Conservation (phyloP, 2,888 invertebrate species). For the Epirrhoe alternata region DNA sequence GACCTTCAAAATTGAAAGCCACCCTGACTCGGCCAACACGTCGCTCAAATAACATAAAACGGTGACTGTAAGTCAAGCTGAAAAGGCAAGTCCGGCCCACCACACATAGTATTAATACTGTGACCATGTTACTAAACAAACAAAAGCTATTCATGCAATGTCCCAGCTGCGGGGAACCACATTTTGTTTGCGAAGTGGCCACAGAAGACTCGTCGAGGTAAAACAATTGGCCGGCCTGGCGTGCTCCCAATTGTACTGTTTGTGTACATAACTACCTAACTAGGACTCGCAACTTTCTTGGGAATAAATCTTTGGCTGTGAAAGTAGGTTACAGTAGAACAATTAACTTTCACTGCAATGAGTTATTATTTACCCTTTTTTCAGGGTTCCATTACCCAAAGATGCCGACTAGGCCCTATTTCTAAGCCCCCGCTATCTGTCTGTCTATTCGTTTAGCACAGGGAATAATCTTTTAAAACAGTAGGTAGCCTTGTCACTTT, state of each 20-base stretch:
- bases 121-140: slow-evolving; percentile 25
- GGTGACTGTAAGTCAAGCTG: too few species aligned
- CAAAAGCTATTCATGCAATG: slow-evolving; percentile 50
- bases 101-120: slow-evolving; percentile 2
- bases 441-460: too few species aligned
- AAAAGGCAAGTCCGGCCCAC: background rate
- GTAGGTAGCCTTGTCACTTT: too few species aligned
- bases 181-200: slow-evolving; percentile 55
- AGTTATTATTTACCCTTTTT: background rate
- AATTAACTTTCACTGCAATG: background rate
- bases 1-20: too few species aligned
- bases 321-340: background rate
- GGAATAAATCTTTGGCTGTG: background rate
- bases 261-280: slow-evolving; percentile 25
- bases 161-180: slow-evolving; percentile 43
- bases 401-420: too few species aligned
- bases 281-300: slow-evolving; percentile 4
- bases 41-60: too few species aligned
- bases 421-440: too few species aligned
- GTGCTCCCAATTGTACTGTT: slow-evolving; percentile 43
- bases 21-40: too few species aligned
- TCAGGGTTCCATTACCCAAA: too few species aligned
- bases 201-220: slow-evolving; percentile 58
- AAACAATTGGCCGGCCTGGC: slow-evolving; percentile 58
- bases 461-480: too few species aligned